phyloP scores from a whole-genome alignment of 2,888 invertebrate genomes.

The Lissocephala sabroskyi region DNA sequence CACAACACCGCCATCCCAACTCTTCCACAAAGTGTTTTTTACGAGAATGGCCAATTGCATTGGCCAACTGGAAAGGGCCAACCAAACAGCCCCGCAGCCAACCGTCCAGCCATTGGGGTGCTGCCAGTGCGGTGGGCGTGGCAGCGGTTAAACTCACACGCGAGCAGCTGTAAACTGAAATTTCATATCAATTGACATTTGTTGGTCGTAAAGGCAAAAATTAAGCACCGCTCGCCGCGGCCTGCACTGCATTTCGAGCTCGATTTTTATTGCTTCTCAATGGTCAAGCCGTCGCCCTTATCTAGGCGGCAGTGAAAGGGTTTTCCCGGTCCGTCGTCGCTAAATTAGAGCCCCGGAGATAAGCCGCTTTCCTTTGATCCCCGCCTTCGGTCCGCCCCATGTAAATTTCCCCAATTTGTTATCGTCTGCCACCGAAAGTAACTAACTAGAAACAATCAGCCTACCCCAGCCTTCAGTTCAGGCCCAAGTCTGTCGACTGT shows the following conservation, averaged over 20 bases:
- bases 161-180: slow-evolving; percentile 31
- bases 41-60: slow-evolving; percentile 62
- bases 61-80: slow-evolving; percentile 21
- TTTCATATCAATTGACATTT: slow-evolving; percentile 66
- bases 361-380: not conserved
- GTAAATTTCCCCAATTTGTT: slow-evolving; percentile 15
- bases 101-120: too few species aligned
- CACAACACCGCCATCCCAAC: slow-evolving; percentile 25
- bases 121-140: not conserved
- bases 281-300: slow-evolving; percentile 14
- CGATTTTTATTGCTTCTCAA: slow-evolving; percentile 10
- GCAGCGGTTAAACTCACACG: slow-evolving; percentile 39
- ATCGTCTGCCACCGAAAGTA: slow-evolving; percentile 1
- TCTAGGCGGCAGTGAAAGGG: slow-evolving; percentile 11
- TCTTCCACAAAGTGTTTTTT: slow-evolving; percentile 67
- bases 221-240: slow-evolving; percentile 32
- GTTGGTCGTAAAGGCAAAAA: slow-evolving; percentile 55
- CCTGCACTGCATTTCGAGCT: slow-evolving; percentile 3
- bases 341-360: not conserved
- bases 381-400: not conserved
- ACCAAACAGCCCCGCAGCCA: too few species aligned
- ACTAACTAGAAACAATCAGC: not conserved
- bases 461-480: too few species aligned
- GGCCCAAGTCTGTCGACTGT: too few species aligned
- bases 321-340: not conserved